These are phyloP conservation scores for Pachyuromys duprasi DNA, from an alignment of 2,797 vertebrate species.

Conservation along the genomic window DNA sequence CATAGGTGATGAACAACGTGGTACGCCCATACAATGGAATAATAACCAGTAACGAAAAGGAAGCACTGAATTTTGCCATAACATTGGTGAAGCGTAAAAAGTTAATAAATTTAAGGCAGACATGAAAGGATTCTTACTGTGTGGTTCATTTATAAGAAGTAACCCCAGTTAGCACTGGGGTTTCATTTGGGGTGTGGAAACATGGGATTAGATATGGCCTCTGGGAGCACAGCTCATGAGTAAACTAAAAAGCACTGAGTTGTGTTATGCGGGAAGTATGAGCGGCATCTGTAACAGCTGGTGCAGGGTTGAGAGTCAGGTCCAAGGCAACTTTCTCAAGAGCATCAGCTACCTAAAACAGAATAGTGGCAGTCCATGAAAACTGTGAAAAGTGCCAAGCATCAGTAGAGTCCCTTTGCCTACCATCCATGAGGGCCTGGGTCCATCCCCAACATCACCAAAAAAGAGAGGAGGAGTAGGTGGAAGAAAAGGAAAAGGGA, in stretches of 20 bases:
- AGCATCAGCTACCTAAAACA: conserved; percentile 11
- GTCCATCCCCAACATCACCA: not conserved
- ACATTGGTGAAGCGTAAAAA: not conserved
- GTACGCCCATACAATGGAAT: not conserved
- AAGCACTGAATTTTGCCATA: not conserved
- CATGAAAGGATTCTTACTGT: not conserved
- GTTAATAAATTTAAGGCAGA: not conserved
- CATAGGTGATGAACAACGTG: not conserved
- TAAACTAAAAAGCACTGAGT: not conserved
- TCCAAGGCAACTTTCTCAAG: conserved; percentile 47
- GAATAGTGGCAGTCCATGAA: not conserved
- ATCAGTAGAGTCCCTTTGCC: not conserved
- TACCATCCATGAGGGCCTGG: not conserved
- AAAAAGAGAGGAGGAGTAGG: too few relatives aligned
- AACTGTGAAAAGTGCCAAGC: not conserved
- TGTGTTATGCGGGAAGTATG: not conserved
- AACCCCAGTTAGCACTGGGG: not conserved
- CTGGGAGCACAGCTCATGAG: not conserved
- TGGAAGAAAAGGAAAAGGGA: not conserved
- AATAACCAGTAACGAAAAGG: not conserved
- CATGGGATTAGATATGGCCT: not conserved
- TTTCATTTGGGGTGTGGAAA: not conserved
- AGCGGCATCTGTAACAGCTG: not conserved
- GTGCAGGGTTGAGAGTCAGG: conserved; percentile 9
- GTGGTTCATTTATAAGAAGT: not conserved